Base-by-base conservation (phyloP, 2,797 vertebrate species). In the Enteromius treurensis region DNA sequence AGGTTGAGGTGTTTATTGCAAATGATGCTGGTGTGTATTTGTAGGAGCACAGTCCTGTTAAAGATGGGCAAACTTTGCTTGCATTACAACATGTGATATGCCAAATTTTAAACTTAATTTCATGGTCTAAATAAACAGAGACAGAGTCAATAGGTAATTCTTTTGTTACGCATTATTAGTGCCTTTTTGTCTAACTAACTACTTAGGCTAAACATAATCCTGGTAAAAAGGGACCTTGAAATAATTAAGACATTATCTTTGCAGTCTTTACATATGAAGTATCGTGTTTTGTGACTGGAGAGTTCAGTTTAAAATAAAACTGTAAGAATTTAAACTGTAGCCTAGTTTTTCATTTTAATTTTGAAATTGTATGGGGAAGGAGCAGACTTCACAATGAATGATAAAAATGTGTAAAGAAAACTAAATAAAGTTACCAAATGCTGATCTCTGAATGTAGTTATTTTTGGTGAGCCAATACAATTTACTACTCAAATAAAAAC, bases 1-100 rank as follows among this genome's bases (percentile, higher is more conserved):
- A 77, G 81, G 69, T 74, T 79, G 69, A 62, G 32, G 62, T 69
- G 75, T 68, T 60, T 7, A 64, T 29, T 82, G 58, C 2, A 11
- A 71, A 79, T 58, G 58, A 70, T 73, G 79, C 9, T 69, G 77
- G 37, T 19, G 77, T 83, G 21, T 45, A 55, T 69, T 67, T 75
- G 29, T 76, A 71, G 37, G 19, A 70, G 29, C 62, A 32, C 34
- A 34, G 34, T 67, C 15, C 19, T 71, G n/a, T 67, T 79, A 74
- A 32, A 62, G 55, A 40, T 45, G 65, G 64, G 29, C 34, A 58
- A 5, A 62, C 53, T 14, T 64, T 17, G 32, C 32, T 71, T 53
- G 58, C 23, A 58, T 47, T 60, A 32, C 29, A 53, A 13, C 15
- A n/a, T 26, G 37, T 11, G 19, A 67, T 42, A 73, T 64, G 21